These are phyloP conservation scores for Isurus oxyrinchus DNA, from an alignment of 2,113 vertebrate genomes.

Conservation along the genomic window DNA sequence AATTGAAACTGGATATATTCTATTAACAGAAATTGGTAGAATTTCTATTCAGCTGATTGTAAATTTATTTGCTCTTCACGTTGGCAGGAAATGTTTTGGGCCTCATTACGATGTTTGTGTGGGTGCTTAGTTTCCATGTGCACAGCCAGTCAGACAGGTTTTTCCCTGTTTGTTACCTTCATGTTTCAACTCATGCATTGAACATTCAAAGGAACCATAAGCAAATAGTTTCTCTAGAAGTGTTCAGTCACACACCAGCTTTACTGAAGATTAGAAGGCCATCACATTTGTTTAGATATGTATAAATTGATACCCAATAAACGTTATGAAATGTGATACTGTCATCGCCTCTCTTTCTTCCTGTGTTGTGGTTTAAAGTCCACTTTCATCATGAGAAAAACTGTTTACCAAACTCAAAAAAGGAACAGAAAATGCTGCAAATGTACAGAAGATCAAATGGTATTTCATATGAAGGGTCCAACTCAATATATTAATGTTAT, in stretches of 20 bases:
- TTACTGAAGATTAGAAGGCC: not conserved
- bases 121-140: not conserved
- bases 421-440: not conserved
- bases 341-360: not conserved
- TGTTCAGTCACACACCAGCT: not conserved
- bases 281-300: not conserved
- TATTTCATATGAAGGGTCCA: not conserved
- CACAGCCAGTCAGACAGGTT: not conserved
- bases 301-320: not conserved
- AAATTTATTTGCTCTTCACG: not conserved
- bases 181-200: not conserved
- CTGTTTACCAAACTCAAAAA: not conserved
- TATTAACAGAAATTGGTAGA: not conserved
- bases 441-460: not conserved
- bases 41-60: not conserved
- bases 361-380: not conserved
- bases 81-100: not conserved
- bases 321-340: not conserved
- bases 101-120: not conserved
- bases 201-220: not conserved
- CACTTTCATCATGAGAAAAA: not conserved
- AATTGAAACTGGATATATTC: not conserved
- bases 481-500: not conserved
- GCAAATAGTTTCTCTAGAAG: not conserved
- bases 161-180: not conserved